Evolutionary conservation across 2,113 vertebrate species (phyloP).

Genomic region (Rhabdornis inornatus): DNA sequence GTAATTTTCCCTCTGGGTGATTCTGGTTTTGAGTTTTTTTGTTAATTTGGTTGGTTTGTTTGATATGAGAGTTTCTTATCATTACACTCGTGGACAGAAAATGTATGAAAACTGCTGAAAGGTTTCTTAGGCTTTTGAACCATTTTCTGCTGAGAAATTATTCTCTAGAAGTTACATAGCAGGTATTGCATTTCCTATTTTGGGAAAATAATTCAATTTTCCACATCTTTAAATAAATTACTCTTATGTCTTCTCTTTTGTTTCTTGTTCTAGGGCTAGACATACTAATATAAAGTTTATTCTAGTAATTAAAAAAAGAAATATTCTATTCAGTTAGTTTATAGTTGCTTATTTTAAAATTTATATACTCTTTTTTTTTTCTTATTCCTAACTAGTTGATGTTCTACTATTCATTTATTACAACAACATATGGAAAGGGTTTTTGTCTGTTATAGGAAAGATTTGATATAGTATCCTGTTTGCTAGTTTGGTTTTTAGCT

Average conservation of each 20-base stretch:
- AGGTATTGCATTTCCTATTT: neutral
- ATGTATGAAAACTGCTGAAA: neutral
- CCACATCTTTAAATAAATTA: neutral
- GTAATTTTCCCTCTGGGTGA: neutral
- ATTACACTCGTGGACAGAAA: neutral
- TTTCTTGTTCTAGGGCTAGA: neutral
- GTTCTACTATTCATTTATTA: neutral
- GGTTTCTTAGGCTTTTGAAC: neutral
- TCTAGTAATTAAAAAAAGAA: neutral
- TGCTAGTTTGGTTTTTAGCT: neutral
- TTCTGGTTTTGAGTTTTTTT: neutral
- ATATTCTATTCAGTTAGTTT: neutral
- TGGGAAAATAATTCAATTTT: neutral
- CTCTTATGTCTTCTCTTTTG: neutral
- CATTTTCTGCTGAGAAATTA: neutral
- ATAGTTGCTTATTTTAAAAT: neutral
- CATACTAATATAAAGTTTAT: neutral
- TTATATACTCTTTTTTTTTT: neutral
- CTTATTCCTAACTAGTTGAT: neutral
- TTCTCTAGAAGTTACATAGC: neutral
- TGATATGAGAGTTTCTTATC: neutral
- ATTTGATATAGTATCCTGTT: neutral
- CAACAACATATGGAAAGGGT: fast-evolving
- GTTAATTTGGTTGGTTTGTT: neutral
- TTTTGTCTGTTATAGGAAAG: neutral